Percentiles rank a stretch among this genome's conserved stretches.
phyloP scores from a whole-genome alignment of 2,888 invertebrate genomes.

The Parnassius orleans region DNA sequence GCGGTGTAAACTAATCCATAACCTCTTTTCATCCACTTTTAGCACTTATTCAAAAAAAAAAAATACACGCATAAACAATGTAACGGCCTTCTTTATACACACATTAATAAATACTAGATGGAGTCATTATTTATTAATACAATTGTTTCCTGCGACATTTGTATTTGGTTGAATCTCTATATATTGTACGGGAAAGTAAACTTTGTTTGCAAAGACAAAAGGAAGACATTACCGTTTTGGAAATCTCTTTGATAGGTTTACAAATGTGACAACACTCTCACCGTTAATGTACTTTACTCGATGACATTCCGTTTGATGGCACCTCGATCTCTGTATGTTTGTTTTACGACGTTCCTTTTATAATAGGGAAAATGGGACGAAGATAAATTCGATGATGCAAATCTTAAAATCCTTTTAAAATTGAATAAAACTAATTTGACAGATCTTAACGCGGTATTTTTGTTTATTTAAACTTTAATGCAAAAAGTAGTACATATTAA shows the following conservation, averaged over 20 bases:
- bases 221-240: constrained; percentile 1
- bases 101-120: constrained; percentile 18
- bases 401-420: too few relatives aligned
- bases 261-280: constrained; percentile 11
- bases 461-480: too few relatives aligned
- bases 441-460: too few relatives aligned
- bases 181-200: background rate
- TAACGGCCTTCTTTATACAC: background rate
- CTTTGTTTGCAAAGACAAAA: background rate
- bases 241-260: background rate
- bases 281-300: constrained; percentile 21
- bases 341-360: constrained; percentile 15
- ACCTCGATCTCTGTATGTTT: constrained; percentile 16
- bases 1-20: too few relatives aligned
- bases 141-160: constrained; percentile 19
- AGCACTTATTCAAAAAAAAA: background rate
- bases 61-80: background rate
- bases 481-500: too few relatives aligned
- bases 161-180: background rate
- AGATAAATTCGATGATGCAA: background rate
- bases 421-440: too few relatives aligned
- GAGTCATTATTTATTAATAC: constrained; percentile 21
- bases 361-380: background rate
- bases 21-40: too few relatives aligned
- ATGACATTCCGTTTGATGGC: constrained; percentile 21